phyloP scores from a whole-genome alignment of 2,113 vertebrate genomes.

The Fukomys damarensis region DNA sequence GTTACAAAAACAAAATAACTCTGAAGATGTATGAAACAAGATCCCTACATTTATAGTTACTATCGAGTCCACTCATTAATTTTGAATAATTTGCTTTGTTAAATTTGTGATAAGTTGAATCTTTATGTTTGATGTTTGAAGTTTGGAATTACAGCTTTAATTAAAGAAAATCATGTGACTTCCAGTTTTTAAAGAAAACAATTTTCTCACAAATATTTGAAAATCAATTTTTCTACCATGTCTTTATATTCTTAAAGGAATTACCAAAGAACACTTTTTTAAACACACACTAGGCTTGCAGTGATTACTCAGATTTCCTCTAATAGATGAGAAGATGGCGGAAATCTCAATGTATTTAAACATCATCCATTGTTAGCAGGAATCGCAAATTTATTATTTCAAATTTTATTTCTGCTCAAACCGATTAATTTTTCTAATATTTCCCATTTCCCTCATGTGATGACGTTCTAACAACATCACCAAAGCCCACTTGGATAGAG shows the following conservation, averaged over 20 bases:
- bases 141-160: not conserved
- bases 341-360: constrained; percentile 16
- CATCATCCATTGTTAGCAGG: not conserved
- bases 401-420: constrained; percentile 47
- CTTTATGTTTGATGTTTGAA: not conserved
- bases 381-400: constrained; percentile 18
- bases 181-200: not conserved
- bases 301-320: not conserved
- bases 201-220: not conserved
- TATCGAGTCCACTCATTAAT: not conserved
- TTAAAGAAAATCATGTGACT: constrained; percentile 1
- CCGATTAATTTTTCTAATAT: constrained; percentile 53
- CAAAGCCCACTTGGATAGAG: not conserved
- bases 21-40: not conserved
- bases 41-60: not conserved
- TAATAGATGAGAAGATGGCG: constrained; percentile 16
- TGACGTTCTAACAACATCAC: constrained; percentile 35
- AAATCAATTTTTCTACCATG: not conserved
- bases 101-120: constrained; percentile 20
- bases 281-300: not conserved
- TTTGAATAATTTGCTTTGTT: not conserved
- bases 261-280: not conserved
- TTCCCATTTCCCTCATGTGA: constrained; percentile 26
- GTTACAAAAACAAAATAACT: not conserved
- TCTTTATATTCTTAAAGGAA: not conserved